Evolutionary conservation across 2,888 invertebrate species (phyloP), one percentile per base, ranked within the genome.

Genomic region (Drosophila sordidula): DNA sequence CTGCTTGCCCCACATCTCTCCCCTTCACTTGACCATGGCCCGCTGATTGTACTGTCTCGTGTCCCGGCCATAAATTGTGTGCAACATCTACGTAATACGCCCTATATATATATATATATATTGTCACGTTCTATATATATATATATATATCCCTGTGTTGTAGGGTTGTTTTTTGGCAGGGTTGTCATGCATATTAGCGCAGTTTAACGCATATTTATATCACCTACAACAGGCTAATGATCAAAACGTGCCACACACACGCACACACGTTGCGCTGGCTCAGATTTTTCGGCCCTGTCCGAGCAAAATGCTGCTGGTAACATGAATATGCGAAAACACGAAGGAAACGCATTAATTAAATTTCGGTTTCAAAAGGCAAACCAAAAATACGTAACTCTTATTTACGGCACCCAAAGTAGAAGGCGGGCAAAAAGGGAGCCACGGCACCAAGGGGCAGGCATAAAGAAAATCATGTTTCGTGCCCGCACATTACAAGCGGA

Each of bases 301-400:
- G 18, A 41, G 63, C 51, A 56, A 73, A 55, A 49, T 75, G 49
- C 56, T 62, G 58, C 59, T 62, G 58, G 86, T 75, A 80, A 80
- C 87, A 81, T 87, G 85, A 84, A 85, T 85, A 85, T 87, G 87
- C 85, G 85, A 87, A 87, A 87, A 87, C 85, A 85, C 85, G 85
- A 80, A 87, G 85, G 62, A 85, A 87, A 87, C 75, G 78, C 85
- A 85, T 85, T 85, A 85, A 85, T 87, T 85, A 84, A 85, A 85
- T 85, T 87, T 85, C 80, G 62, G 72, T 56, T 78, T 68, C 65
- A 81, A 78, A 84, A 72, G 79, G 63, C 72, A 67, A 62, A 57
- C 58, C 57, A 57, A 59, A 65, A 63, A 57, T 45, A 70, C 62
- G 82, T 81, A 81, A 85, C 82, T 83, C 77, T 75, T 77, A 77